phyloP scores from a whole-genome alignment of 35 echinoderm and acorn worm genomes.

The Lytechinus variegatus region DNA sequence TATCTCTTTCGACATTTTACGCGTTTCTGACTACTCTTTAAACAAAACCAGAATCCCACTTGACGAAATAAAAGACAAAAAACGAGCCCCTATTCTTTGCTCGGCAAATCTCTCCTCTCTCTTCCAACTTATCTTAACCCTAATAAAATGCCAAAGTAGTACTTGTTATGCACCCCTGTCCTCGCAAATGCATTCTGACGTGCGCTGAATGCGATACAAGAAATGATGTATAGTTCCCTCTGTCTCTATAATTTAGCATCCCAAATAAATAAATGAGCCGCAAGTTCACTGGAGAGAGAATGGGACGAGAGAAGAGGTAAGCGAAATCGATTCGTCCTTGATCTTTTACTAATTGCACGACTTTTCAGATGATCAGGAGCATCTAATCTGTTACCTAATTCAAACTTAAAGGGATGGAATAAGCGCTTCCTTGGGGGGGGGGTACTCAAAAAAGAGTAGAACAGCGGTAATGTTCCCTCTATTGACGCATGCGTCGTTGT shows the following conservation, averaged over 20 bases:
- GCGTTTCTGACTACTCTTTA: not conserved
- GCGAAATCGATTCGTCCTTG: not conserved
- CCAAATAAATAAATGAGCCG: not conserved
- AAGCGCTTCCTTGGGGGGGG: not conserved
- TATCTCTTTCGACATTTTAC: not conserved
- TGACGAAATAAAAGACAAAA: not conserved
- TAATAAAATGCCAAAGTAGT: constrained; percentile 23
- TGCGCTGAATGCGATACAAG: not conserved
- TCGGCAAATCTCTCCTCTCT: constrained; percentile 8
- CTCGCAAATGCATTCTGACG: not conserved
- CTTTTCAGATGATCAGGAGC: constrained; percentile 1
- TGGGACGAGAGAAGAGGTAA: not conserved
- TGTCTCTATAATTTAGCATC: constrained; percentile 8
- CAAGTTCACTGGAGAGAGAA: not conserved
- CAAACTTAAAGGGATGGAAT: not conserved
- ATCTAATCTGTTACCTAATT: not conserved
- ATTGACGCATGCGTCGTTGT: too few species aligned
- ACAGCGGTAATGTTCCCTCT: too few species aligned
- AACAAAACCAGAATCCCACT: not conserved
- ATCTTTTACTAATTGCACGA: constrained; percentile 19
- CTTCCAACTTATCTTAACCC: not conserved
- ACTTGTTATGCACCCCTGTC: constrained; percentile 19
- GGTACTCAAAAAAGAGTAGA: not conserved
- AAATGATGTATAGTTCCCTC: not conserved
- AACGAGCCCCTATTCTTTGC: not conserved